Base-by-base conservation (phyloP, 2,888 invertebrate genomes). In the Drosophila quinaria region DNA sequence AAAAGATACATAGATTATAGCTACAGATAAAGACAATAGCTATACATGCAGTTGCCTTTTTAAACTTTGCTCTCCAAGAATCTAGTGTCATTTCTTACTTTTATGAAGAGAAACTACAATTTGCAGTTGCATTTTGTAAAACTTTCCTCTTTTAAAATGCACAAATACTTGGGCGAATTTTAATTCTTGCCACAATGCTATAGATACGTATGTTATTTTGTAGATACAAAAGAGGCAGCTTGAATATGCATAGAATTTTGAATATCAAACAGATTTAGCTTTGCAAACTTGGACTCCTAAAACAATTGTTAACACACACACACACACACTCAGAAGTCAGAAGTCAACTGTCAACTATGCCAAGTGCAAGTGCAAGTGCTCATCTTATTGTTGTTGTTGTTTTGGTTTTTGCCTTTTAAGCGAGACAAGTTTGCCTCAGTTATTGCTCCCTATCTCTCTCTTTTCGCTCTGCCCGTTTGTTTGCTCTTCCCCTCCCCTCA, bases 331-430 rank as follows among this genome's bases (percentile, higher is more conserved):
- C 61, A 67, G 19, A 64, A 78, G 61, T 8, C 61, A 67, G 19
- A 64, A 78, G 61, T 77, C 74, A 78, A 70, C 47, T 78, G 70
- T 70, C 70, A 66, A 69, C 64, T 69, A 25, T 46, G 13, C 29
- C 50, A 59, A 69, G 50, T 64, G 56, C 46, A 54, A 52, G 33
- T 52, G 39, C 51, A 54, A 52, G 33, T 52, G 39, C 51, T 72
- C 51, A 51, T 19, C 55, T 19, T 63, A 58, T 65, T 67, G 46
- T 22, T 51, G 10, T 66, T 75, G 61, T 55, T 75, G 52, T 51
- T 50, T n/a, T n/a, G n/a, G 37, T 49, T 54, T 17, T 64, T 25
- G 22, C 22, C 22, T 25, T 25, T 25, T 25, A 25, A 5, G 22
- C 22, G 22, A 25, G 22, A 25, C 22, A 25, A 25, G 22, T 25